phyloP scores from a whole-genome alignment of 2,113 vertebrate species.

The Hippolais icterina region DNA sequence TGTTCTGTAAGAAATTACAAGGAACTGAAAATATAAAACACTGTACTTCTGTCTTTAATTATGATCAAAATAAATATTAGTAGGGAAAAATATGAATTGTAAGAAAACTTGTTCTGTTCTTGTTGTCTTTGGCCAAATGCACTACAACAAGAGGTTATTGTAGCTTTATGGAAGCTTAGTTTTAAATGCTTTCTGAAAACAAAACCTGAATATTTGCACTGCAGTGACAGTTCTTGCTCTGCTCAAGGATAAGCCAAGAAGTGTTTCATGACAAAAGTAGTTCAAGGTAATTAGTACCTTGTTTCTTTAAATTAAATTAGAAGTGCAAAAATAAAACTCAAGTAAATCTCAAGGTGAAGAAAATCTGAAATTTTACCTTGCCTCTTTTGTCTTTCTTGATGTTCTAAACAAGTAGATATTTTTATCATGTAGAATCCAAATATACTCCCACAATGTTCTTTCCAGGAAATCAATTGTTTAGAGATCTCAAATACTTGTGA shows the following conservation, averaged over 20 bases:
- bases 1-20: not conserved
- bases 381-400: conserved; percentile 31
- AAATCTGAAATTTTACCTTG: conserved; percentile 11
- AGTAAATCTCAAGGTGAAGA: conserved; percentile 70
- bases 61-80: not conserved
- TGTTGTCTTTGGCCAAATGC: not conserved
- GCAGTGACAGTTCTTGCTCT: conserved; percentile 14
- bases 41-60: not conserved
- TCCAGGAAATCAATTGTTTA: conserved; percentile 10
- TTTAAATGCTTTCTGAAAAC: not conserved
- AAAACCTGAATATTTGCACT: not conserved
- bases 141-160: not conserved
- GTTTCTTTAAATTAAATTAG: conserved; percentile 64
- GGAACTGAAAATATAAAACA: not conserved
- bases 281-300: conserved; percentile 71
- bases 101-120: not conserved
- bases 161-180: not conserved
- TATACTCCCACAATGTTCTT: conserved; percentile 3
- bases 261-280: conserved; percentile 54
- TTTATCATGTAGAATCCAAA: conserved; percentile 12
- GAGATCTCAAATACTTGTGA: not conserved
- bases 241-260: conserved; percentile 61
- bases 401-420: conserved; percentile 45
- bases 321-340: conserved; percentile 65
- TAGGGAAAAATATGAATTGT: not conserved